phyloP scores from a whole-genome alignment of 2,888 invertebrate species.

The Adelognathus sp. region DNA sequence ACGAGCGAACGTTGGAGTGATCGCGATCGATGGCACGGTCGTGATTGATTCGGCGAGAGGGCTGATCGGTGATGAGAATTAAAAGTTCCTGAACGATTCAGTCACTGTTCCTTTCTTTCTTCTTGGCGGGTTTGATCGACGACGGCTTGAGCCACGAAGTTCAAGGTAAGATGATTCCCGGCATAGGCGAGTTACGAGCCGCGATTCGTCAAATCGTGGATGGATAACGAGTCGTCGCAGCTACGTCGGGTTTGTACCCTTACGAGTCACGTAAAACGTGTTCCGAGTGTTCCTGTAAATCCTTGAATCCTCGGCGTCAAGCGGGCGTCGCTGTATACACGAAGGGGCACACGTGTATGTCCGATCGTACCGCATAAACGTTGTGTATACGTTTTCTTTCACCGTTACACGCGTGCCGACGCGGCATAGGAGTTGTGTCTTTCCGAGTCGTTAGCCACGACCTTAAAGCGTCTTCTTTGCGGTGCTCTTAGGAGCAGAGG shows the following conservation, averaged over 20 bases:
- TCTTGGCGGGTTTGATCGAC: neutral
- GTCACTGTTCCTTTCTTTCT: too few relatives aligned
- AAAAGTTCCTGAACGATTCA: too few relatives aligned
- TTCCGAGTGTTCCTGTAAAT: slow-evolving; percentile 22
- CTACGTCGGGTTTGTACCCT: slow-evolving; percentile 27
- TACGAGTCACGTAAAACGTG: slow-evolving; percentile 39
- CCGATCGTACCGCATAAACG: neutral
- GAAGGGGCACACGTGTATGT: neutral
- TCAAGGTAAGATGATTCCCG: slow-evolving; percentile 1
- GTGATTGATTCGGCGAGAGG: too few relatives aligned
- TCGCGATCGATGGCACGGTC: too few relatives aligned
- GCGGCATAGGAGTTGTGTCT: slow-evolving; percentile 11
- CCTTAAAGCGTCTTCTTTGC: slow-evolving; percentile 28
- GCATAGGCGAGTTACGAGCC: neutral
- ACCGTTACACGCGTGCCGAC: slow-evolving; percentile 44
- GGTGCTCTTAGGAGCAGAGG: neutral
- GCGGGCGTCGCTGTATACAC: neutral
- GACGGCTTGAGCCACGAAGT: slow-evolving; percentile 4
- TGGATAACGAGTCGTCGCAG: slow-evolving; percentile 36
- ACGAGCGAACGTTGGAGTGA: too few relatives aligned
- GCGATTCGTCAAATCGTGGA: slow-evolving; percentile 31
- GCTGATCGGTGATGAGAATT: too few relatives aligned
- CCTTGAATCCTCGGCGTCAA: slow-evolving; percentile 6
- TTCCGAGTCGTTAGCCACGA: slow-evolving; percentile 38
- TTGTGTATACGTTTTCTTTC: neutral